Base-by-base conservation (phyloP, 2,113 vertebrate genomes). In the Sinocyclocheilus anophthalmus region DNA sequence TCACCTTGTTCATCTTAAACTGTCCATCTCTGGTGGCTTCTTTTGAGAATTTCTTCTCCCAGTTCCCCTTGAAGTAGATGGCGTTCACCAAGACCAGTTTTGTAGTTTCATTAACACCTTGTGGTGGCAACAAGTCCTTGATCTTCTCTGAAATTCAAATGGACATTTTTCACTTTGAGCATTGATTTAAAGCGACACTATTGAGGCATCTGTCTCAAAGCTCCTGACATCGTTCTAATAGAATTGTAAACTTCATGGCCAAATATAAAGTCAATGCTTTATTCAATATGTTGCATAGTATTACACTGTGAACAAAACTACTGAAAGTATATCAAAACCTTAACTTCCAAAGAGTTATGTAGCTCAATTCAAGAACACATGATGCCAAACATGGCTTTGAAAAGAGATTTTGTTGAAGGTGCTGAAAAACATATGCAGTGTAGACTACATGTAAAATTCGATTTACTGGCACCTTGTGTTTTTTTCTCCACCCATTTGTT, bases 41-140 rank as follows among this genome's bases (percentile, higher is more conserved):
- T 82, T 92, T 88, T 11, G 86, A 0, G 85, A 99, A 99, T 90
- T 95, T 91, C 55, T 94, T 93, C 86, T 94, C 91, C 98, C 98
- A 99, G 59, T 88, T 94, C 0, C 96, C 97, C 90, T 98, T 99
- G 90, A 99, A 99, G 93, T 99, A 99, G 92, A 99, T 95, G 89
- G 97, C 97, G 0, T 98, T 98, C 89, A 99, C 96, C 85, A 99
- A 87, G 53, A 98, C 94, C 0, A 99, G 91, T 87, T 67, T 95
- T 37, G 37, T 37, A 5, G 37, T 5, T 37, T 37, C 37, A 37
- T 5, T 0, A 5, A 37, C 37, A 37, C 37, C 5, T 37, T 5
- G 37, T 37, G 37, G 37, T 5, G 37, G 37, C 37, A 37, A 37
- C 61, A 99, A 16, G 50, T 98, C 72, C 5, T 94, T 94, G 88